Evolutionary conservation across 2,888 invertebrate genomes (phyloP), one percentile per base, ranked within the genome.

Genomic region (Melolontha melolontha): DNA sequence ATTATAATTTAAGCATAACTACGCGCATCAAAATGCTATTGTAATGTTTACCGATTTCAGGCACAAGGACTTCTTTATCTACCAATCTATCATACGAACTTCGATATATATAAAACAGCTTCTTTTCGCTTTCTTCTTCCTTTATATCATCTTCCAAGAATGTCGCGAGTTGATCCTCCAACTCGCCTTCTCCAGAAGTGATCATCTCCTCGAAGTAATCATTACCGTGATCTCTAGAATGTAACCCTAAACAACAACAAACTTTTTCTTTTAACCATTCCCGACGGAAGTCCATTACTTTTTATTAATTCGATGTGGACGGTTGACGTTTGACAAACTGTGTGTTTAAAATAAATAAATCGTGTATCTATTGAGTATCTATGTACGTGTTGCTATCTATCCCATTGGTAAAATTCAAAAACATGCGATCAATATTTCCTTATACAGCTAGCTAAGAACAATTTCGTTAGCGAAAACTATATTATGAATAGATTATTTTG

Each of bases 1-100:
- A 64, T 14, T 51, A 66, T 8, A 14, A 12, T 0, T 16, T 29
- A 1, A 63, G 47, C n/a, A 12, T 16, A 41, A 52, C 16, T 65
- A 6, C 2, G 6, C 10, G 5, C 51, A 41, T 12, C 41, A 6
- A 12, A n/a, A 4, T 22, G 12, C n/a, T 10, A 17, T 27, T 17
- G 16, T 42, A 11, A 40, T 10, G 27, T 87, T 87, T 84, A 93
- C 92, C 90, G 87, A 91, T 89, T 83, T 93, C 91, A 73, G 88
- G 85, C 42, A 90, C 86, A 2, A 90, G 87, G 69, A 92, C 88
- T 81, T 93, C 92, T 78, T 91, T 91, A 76, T 93, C 92, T 14
- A 91, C 86, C 7, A 92, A 83, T 78, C 90, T 91, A 75, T 91
- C 92, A 59, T 89, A 89, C 74, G 90, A 89, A 1, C 90, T 90